Conservation (phyloP, 2,888 invertebrate species). For the Eulithis testata region DNA sequence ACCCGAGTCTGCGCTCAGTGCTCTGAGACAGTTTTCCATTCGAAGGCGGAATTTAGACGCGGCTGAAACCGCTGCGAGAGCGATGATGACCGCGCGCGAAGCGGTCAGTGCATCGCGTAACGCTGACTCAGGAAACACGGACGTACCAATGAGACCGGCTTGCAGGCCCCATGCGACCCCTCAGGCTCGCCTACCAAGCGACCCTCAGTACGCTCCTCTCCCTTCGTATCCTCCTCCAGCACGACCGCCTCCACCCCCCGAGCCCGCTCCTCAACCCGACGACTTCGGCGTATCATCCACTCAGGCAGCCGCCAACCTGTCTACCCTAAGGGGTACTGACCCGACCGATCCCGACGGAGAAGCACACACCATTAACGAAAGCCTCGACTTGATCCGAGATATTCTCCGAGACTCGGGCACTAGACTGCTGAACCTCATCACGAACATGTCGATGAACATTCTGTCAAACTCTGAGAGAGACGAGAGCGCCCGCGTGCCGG, state of each 20-base stretch:
- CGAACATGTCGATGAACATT: slow-evolving; percentile 75
- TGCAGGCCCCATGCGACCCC: slow-evolving; percentile 5
- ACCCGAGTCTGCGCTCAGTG: slow-evolving; percentile 44
- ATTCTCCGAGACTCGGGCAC: slow-evolving; percentile 79
- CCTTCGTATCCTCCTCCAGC: slow-evolving; percentile 34
- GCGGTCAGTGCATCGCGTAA: background rate
- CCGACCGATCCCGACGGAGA: slow-evolving; percentile 55
- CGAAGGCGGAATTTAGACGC: slow-evolving; percentile 56
- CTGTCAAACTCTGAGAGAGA: slow-evolving; percentile 60
- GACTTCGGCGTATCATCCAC: slow-evolving; percentile 64
- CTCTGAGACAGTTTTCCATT: slow-evolving; percentile 49
- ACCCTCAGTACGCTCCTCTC: slow-evolving; percentile 33
- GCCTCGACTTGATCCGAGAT: slow-evolving; percentile 76
- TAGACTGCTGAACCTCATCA: slow-evolving; percentile 74
- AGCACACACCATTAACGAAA: slow-evolving; percentile 75
- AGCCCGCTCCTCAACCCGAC: slow-evolving; percentile 41
- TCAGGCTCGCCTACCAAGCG: slow-evolving; percentile 12
- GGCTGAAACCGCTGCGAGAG: slow-evolving; percentile 26
- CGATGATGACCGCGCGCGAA: slow-evolving; percentile 6
- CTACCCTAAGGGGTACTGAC: slow-evolving; percentile 4
- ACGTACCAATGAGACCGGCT: background rate
- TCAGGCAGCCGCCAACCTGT: slow-evolving; percentile 61
- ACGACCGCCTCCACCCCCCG: slow-evolving; percentile 42
- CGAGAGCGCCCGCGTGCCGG: slow-evolving; percentile 57
- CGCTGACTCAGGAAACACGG: background rate